Evolutionary conservation across 1,140 invertebrate species (phyloP).

Genomic region (Drosophila sturtevanti): DNA sequence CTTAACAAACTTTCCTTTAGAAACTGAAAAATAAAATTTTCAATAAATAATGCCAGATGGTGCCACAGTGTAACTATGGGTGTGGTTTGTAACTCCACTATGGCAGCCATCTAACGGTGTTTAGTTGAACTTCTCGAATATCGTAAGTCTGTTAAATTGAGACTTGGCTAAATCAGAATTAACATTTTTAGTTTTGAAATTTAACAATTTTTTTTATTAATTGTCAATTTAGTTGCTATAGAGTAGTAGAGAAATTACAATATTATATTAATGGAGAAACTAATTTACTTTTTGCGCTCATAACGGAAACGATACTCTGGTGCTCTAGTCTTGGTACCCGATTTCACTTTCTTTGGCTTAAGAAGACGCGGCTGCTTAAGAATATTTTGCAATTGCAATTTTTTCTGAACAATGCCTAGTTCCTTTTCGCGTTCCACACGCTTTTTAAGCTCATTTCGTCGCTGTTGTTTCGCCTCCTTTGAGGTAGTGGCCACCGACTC

Average conservation of each 20-base stretch:
- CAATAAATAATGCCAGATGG: no score
- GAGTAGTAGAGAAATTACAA: no score
- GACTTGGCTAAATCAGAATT: no score
- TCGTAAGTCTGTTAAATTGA: no score
- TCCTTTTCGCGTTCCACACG: conserved; percentile 92
- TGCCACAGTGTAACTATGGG: no score
- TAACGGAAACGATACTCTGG: conserved; percentile 94
- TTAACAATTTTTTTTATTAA: not conserved
- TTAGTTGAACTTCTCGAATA: no score
- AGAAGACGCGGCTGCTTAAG: conserved; percentile 87
- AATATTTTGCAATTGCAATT: conserved; percentile 91
- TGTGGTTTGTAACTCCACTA: no score
- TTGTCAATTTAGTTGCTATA: not conserved
- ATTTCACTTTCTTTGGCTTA: conserved; percentile 87
- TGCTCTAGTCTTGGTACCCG: conserved; percentile 87
- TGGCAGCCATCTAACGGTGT: no score
- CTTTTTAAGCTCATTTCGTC: conserved; percentile 91
- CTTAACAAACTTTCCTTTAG: no score
- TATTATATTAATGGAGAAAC: not conserved
- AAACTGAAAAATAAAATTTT: no score
- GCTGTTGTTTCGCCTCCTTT: conserved; percentile 50
- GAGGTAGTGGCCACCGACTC: conserved; percentile 78
- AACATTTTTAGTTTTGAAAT: no score
- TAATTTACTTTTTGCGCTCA: conserved; percentile 88
- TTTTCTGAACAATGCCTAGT: conserved; percentile 91